Conservation (phyloP, 1,140 invertebrate genomes). For the Diploscapter pachys region DNA sequence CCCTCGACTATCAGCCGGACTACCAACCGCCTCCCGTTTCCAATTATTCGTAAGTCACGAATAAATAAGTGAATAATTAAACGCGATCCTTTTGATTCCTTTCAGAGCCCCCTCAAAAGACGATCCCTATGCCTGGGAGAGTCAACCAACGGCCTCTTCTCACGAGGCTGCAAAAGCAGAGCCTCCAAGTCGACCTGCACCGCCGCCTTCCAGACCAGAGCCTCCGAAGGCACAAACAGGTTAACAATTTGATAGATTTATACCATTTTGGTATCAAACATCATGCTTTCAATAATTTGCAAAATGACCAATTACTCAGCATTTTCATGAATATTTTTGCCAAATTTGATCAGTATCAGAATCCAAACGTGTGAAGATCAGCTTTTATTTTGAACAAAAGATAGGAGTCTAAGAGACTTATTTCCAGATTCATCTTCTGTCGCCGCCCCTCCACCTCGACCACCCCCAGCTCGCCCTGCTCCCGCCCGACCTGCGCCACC, state of each 20-base stretch:
- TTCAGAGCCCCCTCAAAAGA: neutral
- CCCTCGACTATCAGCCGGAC: too few relatives aligned
- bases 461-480: constrained; percentile 48
- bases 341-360: too few relatives aligned
- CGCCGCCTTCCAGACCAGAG: constrained; percentile 8
- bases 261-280: too few relatives aligned
- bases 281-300: too few relatives aligned
- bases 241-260: too few relatives aligned
- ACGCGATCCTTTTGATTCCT: neutral
- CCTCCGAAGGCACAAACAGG: constrained; percentile 6
- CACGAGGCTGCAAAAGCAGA: constrained; percentile 6
- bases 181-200: constrained; percentile 11
- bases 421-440: neutral
- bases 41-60: too few relatives aligned
- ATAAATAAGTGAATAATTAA: too few relatives aligned
- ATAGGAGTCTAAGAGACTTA: neutral
- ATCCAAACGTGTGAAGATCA: too few relatives aligned
- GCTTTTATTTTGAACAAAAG: too few relatives aligned
- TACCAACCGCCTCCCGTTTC: too few relatives aligned
- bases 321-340: too few relatives aligned
- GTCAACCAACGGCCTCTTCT: constrained; percentile 8
- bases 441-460: constrained; percentile 35
- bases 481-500: constrained; percentile 35
- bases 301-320: too few relatives aligned
- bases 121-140: constrained; percentile 14